A percentile compares a stretch with the other conserved stretches of the same genome.
phyloP scores from a whole-genome alignment of 2,888 invertebrate genomes.

The Hemithea aestivaria region DNA sequence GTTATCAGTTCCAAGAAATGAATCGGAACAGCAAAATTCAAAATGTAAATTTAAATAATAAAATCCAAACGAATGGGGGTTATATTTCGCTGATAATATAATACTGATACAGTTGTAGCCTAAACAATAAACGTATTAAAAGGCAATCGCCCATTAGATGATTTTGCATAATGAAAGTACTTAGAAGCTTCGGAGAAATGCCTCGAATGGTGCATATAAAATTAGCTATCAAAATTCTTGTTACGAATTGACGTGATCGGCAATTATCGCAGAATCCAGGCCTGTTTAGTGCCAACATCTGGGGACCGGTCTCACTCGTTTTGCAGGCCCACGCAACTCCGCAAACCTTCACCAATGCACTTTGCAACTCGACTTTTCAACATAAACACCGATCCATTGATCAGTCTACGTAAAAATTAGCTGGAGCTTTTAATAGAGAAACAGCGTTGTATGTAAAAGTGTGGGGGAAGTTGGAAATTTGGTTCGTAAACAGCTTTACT shows the following conservation, averaged over 20 bases:
- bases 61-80: too few species aligned
- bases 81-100: too few species aligned
- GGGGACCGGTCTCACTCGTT: slow-evolving; percentile 75
- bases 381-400: slow-evolving; percentile 22
- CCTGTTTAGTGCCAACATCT: slow-evolving; percentile 61
- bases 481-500: slow-evolving; percentile 23
- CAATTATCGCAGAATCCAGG: slow-evolving; percentile 44
- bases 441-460: slow-evolving; percentile 25
- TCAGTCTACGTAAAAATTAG: neutral
- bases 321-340: slow-evolving; percentile 67
- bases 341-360: slow-evolving; percentile 40
- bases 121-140: too few species aligned
- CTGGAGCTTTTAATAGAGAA: neutral
- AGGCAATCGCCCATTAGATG: too few species aligned
- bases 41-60: too few species aligned
- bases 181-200: too few species aligned
- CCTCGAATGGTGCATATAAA: too few species aligned
- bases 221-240: slow-evolving; percentile 10
- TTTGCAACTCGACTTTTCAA: slow-evolving; percentile 18
- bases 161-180: too few species aligned
- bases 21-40: too few species aligned
- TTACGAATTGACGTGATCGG: slow-evolving; percentile 13
- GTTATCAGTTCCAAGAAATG: too few species aligned
- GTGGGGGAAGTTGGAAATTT: slow-evolving; percentile 3
- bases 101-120: too few species aligned